Evolutionary conservation across 2,888 invertebrate genomes (phyloP).

Genomic region (Spicauda simplicius): DNA sequence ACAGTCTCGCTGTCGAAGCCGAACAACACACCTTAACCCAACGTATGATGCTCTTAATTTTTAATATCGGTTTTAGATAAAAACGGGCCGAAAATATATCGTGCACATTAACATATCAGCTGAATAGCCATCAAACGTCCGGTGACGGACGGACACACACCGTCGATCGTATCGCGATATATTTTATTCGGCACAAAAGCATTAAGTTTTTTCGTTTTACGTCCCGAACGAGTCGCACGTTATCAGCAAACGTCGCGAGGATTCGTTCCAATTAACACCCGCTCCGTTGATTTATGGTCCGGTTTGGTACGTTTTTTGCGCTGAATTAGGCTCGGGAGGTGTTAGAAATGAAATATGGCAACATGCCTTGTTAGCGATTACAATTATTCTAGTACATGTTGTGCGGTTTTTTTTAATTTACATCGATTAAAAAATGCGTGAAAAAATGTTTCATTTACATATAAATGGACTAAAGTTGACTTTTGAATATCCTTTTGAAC

Average conservation of each 20-base stretch:
- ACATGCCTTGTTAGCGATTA: conserved; percentile 30
- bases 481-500: no score
- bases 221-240: conserved; percentile 44
- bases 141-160: conserved; percentile 36
- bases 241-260: conserved; percentile 65
- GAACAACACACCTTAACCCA: background rate
- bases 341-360: conserved; percentile 60
- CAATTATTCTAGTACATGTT: conserved; percentile 14
- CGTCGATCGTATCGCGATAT: conserved; percentile 32
- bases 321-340: conserved; percentile 65
- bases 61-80: background rate
- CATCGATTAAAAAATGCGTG: background rate
- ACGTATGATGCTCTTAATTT: background rate
- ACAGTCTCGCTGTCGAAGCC: no score
- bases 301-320: conserved; percentile 69
- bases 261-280: conserved; percentile 82
- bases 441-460: background rate
- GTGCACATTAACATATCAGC: conserved; percentile 18
- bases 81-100: conserved; percentile 17
- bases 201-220: conserved; percentile 40
- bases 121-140: conserved; percentile 28
- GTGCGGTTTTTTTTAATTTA: background rate
- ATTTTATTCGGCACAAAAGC: conserved; percentile 37
- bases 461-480: no score
- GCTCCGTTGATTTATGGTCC: conserved; percentile 70